Evolutionary conservation across 2,888 invertebrate species (phyloP).

Genomic region (Torymus aiolomorphi): DNA sequence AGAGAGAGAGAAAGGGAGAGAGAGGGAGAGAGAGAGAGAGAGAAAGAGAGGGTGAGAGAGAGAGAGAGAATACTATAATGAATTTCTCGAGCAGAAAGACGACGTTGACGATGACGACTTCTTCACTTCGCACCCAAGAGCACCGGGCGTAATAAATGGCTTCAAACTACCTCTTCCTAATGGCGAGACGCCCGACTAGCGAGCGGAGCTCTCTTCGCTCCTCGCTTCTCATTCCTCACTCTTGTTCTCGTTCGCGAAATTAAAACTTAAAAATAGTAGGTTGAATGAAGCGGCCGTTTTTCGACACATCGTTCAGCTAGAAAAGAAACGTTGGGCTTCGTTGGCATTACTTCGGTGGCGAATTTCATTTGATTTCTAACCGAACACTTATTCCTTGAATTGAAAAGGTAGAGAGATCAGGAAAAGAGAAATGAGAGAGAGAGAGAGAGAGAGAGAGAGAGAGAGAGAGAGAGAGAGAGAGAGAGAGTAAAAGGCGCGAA

Average conservation of each 20-base stretch:
- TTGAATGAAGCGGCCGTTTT: constrained; percentile 1
- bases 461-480: no score
- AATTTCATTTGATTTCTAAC: no score
- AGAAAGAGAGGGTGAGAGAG: no score
- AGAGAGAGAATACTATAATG: constrained; percentile 36
- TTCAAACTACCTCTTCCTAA: constrained; percentile 57
- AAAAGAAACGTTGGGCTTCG: no score
- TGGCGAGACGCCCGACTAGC: constrained; percentile 36
- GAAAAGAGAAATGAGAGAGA: no score
- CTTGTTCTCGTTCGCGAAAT: constrained; percentile 22
- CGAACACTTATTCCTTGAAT: no score
- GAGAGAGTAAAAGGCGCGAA: no score
- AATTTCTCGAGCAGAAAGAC: constrained; percentile 5
- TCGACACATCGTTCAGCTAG: not conserved
- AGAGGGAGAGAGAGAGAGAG: constrained; percentile 8
- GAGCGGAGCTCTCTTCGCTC: constrained; percentile 28
- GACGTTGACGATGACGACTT: constrained; percentile 9
- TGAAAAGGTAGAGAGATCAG: no score
- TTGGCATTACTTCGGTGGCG: no score
- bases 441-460: no score
- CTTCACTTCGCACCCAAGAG: constrained; percentile 31
- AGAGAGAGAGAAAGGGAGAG: constrained; percentile 4
- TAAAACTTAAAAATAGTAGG: constrained; percentile 34
- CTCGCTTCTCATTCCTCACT: constrained; percentile 2
- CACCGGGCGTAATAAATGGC: constrained; percentile 59